Percentiles rank a stretch among this genome's conserved stretches.
Evolutionary conservation across 2,113 vertebrate genomes (phyloP).

Genomic region (Zingel zingel): DNA sequence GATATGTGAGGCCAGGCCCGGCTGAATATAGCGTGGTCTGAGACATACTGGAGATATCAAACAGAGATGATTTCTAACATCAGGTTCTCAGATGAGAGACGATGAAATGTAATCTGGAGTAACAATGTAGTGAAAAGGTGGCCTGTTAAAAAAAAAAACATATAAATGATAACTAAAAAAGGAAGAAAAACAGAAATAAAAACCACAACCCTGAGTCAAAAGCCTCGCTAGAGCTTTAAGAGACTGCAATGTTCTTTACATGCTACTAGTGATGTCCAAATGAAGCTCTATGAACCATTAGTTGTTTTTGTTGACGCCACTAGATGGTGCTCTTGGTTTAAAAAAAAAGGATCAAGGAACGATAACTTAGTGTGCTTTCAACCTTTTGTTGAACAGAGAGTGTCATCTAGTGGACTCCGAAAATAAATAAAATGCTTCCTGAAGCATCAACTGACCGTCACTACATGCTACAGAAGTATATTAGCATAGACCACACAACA

Average conservation of each 20-base stretch:
- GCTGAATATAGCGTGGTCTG: neutral
- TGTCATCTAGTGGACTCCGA: no score
- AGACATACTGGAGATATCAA: slow-evolving; percentile 18
- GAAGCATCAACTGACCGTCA: no score
- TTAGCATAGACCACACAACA: neutral
- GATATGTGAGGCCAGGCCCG: slow-evolving; percentile 23
- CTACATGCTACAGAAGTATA: neutral
- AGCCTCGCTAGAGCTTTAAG: neutral
- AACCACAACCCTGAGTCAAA: neutral
- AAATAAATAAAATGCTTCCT: no score
- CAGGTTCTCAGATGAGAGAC: neutral
- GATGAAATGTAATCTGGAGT: neutral
- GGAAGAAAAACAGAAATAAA: neutral
- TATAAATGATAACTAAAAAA: neutral
- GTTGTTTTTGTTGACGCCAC: no score
- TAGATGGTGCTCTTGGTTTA: no score
- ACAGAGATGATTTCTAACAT: slow-evolving; percentile 6
- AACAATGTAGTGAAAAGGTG: neutral
- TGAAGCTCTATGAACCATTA: no score
- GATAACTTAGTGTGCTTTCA: no score
- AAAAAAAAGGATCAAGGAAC: no score
- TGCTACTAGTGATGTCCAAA: no score
- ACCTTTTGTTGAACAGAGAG: no score
- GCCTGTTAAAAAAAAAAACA: neutral
- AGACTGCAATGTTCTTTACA: neutral